These are phyloP conservation scores for Trinorchestia longiramus DNA, from an alignment of 1,140 invertebrate species.

Conservation along the genomic window DNA sequence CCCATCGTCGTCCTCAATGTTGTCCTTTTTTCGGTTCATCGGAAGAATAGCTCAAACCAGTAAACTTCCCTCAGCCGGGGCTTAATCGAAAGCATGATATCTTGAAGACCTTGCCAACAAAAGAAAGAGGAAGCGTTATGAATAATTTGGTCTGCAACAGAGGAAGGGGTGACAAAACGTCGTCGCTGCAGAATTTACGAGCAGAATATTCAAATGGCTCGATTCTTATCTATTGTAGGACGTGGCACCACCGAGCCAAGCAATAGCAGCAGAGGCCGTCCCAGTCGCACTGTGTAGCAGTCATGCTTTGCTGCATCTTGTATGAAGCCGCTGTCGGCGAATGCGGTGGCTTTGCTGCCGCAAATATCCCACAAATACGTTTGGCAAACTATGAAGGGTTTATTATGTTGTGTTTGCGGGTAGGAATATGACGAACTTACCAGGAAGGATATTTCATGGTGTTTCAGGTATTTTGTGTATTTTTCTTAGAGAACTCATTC, in stretches of 20 bases:
- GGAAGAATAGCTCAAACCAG: not conserved
- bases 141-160: slow-evolving; percentile 53
- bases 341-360: not conserved
- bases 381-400: not conserved
- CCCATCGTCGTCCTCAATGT: not conserved
- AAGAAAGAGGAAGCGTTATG: slow-evolving; percentile 45
- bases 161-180: slow-evolving; percentile 53
- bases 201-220: slow-evolving; percentile 43
- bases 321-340: not conserved
- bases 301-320: not conserved
- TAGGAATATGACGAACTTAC: not conserved
- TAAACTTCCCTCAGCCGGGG: not conserved
- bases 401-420: not conserved
- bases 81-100: slow-evolving; percentile 36
- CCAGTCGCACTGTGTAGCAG: not conserved
- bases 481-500: not conserved
- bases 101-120: slow-evolving; percentile 19
- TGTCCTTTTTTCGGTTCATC: not conserved
- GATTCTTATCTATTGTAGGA: slow-evolving; percentile 41
- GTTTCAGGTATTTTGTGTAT: not conserved
- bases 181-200: slow-evolving; percentile 29
- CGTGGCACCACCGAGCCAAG: not conserved
- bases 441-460: not conserved
- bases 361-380: not conserved
- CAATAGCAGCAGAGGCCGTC: not conserved